Evolutionary conservation across 1,140 invertebrate species (phyloP).

Genomic region (Mya arenaria): DNA sequence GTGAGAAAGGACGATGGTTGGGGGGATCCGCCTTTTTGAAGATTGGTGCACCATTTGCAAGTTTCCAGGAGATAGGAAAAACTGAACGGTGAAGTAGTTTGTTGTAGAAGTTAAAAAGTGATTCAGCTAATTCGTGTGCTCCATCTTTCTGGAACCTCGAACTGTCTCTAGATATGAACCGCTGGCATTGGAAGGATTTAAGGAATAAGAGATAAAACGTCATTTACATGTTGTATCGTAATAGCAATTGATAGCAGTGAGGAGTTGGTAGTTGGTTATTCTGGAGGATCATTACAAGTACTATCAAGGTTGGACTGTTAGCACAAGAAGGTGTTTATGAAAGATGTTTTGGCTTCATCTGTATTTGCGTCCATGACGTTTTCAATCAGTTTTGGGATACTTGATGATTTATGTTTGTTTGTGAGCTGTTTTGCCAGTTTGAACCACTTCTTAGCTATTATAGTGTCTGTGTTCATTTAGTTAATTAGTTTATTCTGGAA

Average conservation of each 20-base stretch:
- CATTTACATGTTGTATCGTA: background rate
- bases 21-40: constrained; percentile 26
- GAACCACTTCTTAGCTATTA: constrained; percentile 1
- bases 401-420: background rate
- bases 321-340: background rate
- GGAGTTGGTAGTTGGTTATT: background rate
- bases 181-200: background rate
- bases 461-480: no score
- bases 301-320: background rate
- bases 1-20: constrained; percentile 6
- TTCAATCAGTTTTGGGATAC: background rate
- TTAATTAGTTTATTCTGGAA: background rate
- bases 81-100: background rate
- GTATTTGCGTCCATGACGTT: background rate
- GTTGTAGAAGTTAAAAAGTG: background rate
- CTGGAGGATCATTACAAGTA: background rate
- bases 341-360: constrained; percentile 2
- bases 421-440: background rate
- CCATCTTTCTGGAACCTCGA: constrained; percentile 2
- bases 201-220: background rate
- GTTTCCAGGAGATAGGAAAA: background rate
- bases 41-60: constrained; percentile 1
- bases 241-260: background rate
- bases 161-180: background rate
- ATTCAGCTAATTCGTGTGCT: background rate